Percentiles rank a stretch among this genome's conserved stretches.
These are phyloP conservation scores for Meteorus colon DNA, from an alignment of 2,888 invertebrate genomes.

Conservation along the genomic window DNA sequence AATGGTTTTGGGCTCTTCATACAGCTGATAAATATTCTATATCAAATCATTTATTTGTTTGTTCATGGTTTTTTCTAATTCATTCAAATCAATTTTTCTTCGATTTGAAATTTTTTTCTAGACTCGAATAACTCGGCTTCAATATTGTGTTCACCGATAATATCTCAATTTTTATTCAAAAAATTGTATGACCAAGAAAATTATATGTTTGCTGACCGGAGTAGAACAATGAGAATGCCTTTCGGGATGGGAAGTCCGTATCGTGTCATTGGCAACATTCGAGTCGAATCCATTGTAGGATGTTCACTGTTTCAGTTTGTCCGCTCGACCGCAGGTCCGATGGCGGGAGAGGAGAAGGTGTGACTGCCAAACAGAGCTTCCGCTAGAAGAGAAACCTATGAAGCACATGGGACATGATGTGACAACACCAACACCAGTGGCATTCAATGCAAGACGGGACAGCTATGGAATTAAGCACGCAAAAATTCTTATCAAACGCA, in stretches of 20 bases:
- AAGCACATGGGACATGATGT: constrained; percentile 47
- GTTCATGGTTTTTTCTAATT: too few relatives aligned
- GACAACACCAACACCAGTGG: constrained; percentile 40
- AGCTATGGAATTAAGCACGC: constrained; percentile 52
- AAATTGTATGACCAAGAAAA: too few relatives aligned
- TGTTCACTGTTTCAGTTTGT: constrained; percentile 82
- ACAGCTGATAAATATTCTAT: too few relatives aligned
- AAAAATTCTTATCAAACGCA: constrained; percentile 54
- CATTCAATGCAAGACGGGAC: constrained; percentile 44
- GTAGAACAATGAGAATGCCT: not conserved
- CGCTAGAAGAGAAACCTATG: constrained; percentile 52
- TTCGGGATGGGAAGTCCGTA: constrained; percentile 59
- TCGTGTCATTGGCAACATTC: constrained; percentile 67
- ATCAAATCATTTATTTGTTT: too few relatives aligned
- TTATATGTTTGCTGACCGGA: too few relatives aligned
- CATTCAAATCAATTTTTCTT: too few relatives aligned
- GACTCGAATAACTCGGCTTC: too few relatives aligned
- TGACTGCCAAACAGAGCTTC: constrained; percentile 78
- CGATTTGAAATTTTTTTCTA: too few relatives aligned
- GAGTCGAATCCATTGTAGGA: constrained; percentile 70
- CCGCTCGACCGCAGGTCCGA: constrained; percentile 81
- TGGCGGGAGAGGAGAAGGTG: constrained; percentile 86
- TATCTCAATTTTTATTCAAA: too few relatives aligned
- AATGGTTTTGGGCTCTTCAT: too few relatives aligned
- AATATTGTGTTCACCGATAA: too few relatives aligned